Percentiles rank a stretch among this genome's conserved stretches.
Evolutionary conservation across 2,888 invertebrate species (phyloP).

Genomic region (Microctonus hyperodae): DNA sequence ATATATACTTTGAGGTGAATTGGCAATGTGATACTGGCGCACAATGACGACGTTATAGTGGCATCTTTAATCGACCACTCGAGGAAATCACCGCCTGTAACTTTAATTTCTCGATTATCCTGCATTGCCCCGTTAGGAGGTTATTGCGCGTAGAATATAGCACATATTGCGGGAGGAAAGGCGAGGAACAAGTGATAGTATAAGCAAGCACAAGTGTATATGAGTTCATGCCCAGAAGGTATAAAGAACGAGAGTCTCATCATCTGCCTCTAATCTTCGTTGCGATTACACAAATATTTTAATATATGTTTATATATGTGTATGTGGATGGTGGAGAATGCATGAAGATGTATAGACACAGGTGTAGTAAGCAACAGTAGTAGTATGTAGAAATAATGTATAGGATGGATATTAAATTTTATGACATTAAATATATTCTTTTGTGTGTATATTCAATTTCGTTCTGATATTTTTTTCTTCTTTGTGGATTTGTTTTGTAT

Average conservation of each 20-base stretch:
- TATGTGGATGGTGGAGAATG: background rate
- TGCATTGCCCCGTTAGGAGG: conserved; percentile 55
- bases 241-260: conserved; percentile 25
- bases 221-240: background rate
- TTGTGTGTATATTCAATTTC: conserved; percentile 4
- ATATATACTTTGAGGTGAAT: background rate
- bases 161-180: background rate
- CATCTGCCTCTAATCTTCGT: conserved; percentile 6
- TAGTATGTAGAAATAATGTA: no score
- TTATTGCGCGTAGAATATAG: conserved; percentile 20
- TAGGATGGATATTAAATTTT: conserved; percentile 6
- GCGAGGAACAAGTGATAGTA: no score
- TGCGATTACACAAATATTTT: conserved; percentile 3
- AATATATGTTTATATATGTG: background rate
- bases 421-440: conserved; percentile 1
- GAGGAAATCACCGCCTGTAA: conserved; percentile 56
- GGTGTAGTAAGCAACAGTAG: conserved; percentile 11
- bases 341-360: background rate
- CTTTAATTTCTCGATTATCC: conserved; percentile 61
- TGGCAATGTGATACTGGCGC: background rate
- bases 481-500: no score
- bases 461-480: conserved; percentile 15
- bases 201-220: conserved; percentile 2
- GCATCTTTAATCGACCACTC: conserved; percentile 35
- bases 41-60: conserved; percentile 13